Evolutionary conservation across 2,113 vertebrate genomes (phyloP).

Genomic region (Podarcis cretensis): DNA sequence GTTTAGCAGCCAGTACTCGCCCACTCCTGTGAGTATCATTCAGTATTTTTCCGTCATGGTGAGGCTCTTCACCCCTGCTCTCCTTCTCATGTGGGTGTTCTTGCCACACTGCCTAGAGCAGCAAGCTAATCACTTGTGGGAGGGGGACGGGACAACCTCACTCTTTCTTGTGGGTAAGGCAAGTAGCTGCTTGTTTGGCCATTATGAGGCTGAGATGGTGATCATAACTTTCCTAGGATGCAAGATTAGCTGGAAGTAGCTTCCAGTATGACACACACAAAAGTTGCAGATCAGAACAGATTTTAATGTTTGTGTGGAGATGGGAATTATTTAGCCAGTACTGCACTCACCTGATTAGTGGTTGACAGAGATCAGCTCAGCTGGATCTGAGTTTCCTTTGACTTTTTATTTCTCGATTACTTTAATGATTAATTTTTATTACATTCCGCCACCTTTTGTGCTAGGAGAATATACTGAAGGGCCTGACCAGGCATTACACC

Average conservation of each 20-base stretch:
- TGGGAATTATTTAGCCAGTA: no score
- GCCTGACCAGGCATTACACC: background rate
- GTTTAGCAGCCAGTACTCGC: background rate
- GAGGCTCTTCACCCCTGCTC: background rate
- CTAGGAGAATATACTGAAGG: background rate
- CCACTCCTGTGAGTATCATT: background rate
- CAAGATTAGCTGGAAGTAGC: background rate
- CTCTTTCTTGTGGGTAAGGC: background rate
- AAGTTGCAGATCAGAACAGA: background rate
- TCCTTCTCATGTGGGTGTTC: background rate
- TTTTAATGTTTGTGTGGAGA: background rate
- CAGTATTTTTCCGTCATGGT: background rate
- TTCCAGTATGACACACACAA: background rate
- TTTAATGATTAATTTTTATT: background rate
- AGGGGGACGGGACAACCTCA: background rate
- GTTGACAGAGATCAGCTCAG: background rate
- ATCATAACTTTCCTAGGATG: constrained; percentile 34
- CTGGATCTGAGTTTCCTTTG: background rate
- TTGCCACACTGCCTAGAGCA: background rate
- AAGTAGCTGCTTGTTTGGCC: background rate
- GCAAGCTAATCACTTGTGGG: background rate
- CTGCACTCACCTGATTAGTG: background rate
- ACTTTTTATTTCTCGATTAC: background rate
- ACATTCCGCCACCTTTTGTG: background rate
- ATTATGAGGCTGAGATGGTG: background rate